These are phyloP conservation scores for Nothobranchius kuhntae DNA, from an alignment of 2,113 vertebrate genomes.

Conservation along the genomic window DNA sequence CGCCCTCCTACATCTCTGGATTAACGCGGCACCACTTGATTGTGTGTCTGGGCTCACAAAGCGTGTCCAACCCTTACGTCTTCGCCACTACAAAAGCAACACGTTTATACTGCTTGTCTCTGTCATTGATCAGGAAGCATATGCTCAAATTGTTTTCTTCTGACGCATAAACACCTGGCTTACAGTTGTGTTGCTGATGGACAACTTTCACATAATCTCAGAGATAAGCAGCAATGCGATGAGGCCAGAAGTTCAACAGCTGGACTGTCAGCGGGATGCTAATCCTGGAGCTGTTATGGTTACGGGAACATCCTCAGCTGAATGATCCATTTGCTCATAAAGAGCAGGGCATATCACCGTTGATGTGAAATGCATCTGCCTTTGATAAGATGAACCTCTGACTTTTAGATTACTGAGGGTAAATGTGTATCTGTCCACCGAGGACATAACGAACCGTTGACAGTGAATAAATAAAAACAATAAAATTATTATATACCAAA, in stretches of 20 bases:
- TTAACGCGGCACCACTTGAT: slow-evolving; percentile 31
- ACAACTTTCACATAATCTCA: slow-evolving; percentile 38
- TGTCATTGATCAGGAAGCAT: slow-evolving; percentile 13
- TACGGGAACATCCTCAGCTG: slow-evolving; percentile 50
- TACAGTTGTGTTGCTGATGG: slow-evolving; percentile 10
- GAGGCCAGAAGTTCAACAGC: slow-evolving; percentile 63
- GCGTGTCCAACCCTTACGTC: slow-evolving; percentile 7
- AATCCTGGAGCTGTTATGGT: slow-evolving; percentile 63
- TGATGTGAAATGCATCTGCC: slow-evolving; percentile 30
- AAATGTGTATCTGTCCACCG: slow-evolving; percentile 1
- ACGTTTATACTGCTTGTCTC: slow-evolving; percentile 34
- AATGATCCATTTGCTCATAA: slow-evolving; percentile 54
- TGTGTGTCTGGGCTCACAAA: not conserved
- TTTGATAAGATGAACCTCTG: slow-evolving; percentile 24
- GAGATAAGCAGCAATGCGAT: slow-evolving; percentile 27
- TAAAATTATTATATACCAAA: too few species aligned
- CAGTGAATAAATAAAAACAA: not conserved
- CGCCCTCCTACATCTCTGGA: slow-evolving; percentile 44
- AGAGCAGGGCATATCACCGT: slow-evolving; percentile 26
- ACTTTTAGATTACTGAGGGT: slow-evolving; percentile 15
- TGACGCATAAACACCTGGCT: not conserved
- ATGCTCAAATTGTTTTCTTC: slow-evolving; percentile 28
- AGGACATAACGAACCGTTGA: not conserved
- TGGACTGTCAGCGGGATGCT: slow-evolving; percentile 48
- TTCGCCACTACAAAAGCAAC: slow-evolving; percentile 45